Conservation (phyloP, 2,888 invertebrate species). For the Lithodes maja region DNA sequence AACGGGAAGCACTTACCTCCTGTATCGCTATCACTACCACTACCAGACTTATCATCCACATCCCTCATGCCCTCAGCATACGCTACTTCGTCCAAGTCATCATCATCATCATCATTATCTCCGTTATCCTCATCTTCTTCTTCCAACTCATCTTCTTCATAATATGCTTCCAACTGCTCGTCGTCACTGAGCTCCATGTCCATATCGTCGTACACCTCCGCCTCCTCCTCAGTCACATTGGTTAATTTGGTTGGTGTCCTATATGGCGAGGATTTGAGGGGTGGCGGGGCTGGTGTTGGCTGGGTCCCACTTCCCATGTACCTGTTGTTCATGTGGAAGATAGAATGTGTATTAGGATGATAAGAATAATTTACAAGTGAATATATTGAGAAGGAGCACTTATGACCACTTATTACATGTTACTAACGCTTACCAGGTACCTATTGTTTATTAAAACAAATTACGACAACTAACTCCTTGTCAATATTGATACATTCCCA, state of each 20-base stretch:
- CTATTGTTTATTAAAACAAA: too few species aligned
- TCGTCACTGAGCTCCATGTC: conserved; percentile 27
- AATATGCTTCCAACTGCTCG: conserved; percentile 23
- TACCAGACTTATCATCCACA: conserved; percentile 8
- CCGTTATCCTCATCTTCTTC: not conserved
- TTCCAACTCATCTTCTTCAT: conserved; percentile 18
- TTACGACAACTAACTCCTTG: too few species aligned
- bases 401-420: too few species aligned
- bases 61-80: not conserved
- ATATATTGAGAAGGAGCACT: too few species aligned
- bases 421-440: too few species aligned
- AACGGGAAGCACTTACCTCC: conserved; percentile 34
- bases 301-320: conserved; percentile 30
- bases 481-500: too few species aligned
- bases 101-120: not conserved
- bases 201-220: not conserved
- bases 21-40: conserved; percentile 45
- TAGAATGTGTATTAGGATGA: too few species aligned
- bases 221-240: conserved; percentile 43
- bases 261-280: conserved; percentile 41
- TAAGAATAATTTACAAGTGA: too few species aligned
- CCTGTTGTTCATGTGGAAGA: too few species aligned
- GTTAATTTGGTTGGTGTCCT: not conserved
- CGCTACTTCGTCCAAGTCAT: conserved; percentile 7
- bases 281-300: conserved; percentile 17